Evolutionary conservation across 2,797 vertebrate species (phyloP), one percentile per base, ranked within the genome.

Genomic region (Parotocinclus haroldoi): DNA sequence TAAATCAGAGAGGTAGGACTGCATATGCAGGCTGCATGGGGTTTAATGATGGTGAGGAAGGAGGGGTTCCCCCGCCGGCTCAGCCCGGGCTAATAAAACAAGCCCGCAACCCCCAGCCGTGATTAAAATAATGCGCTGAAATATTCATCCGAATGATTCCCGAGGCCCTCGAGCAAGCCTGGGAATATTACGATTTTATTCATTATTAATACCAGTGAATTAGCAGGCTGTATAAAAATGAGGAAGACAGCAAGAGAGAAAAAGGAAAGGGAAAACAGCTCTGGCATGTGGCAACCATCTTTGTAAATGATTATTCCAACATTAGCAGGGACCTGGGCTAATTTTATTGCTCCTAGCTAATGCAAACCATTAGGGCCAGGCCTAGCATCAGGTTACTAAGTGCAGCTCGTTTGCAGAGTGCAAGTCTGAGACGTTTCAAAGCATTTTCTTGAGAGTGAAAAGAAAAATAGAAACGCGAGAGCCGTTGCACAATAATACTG

Each of bases 111-210:
- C 52, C 14, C 45, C 7, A 82, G 82, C 91, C 90, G 89, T 94
- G 95, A 98, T 98, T 98, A 96, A 98, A 98, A 98, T 97, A 97
- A 96, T 91, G 92, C 92, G 92, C 88, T 98, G 93, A 99, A 99
- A 99, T 98, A 99, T 98, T 99, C 95, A 98, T 96, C 91, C 93
- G 91, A 95, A 92, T 94, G 92, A 94, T 94, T 96, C 93, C 92
- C 92, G 78, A 84, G 80, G 91, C 93, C 95, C 92, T 87, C 77
- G 76, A 94, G 93, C 93, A 90, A 93, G 88, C 91, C 89, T 81
- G 80, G 91, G 92, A 94, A 96, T 95, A 98, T 93, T 92, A 93
- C 89, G 86, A 89, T 96, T 96, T 95, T 96, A 98, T 98, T 94
- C 93, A 98, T 98, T 98, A 98, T 98, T 98, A 96, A 99, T 97